Base-by-base conservation (phyloP, 2,888 invertebrate species). In the Ypsolopha scabrella region DNA sequence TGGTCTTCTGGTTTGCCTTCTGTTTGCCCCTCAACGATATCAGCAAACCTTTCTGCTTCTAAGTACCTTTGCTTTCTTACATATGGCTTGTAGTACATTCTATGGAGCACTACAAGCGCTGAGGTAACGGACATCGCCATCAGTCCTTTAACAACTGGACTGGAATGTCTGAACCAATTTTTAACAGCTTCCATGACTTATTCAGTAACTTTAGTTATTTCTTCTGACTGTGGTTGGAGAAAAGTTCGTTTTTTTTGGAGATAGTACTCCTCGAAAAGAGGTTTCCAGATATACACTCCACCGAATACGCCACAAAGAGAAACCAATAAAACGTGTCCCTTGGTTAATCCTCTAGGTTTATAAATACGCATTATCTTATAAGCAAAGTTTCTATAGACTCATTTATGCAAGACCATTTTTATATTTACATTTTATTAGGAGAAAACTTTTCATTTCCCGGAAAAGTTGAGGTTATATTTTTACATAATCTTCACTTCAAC, bases 271-370 rank as follows among this genome's bases (percentile, higher is more conserved):
- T 74, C 65, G 50, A 88, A 70, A 7, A 83, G 43, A 1, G 88
- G 88, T 61, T 72, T 80, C 88, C 88, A 88, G 59, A 88, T 82
- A 58, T 88, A 88, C 55, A 81, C 58, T 55, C 88, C 88, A 52
- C 81, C 65, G 45, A 81, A 58, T 50, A 80, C 67, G 34, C 89
- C 89, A 49, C 88, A 55, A 57, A 82, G 54, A 37, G 76, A 62
- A 10, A 72, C 76, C 45, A 89, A 53, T 50, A 70, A 60, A 54
- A 88, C 54, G 62, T 88, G 83, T 51, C 72, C 66, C 56, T 51
- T 81, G 10, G 78, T 72, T 54, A 88, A 54, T 45, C 80, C 72
- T 58, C 65, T 70, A 33, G 81, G 80, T 61, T 64, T 77, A 57
- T 75, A 72, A 56, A 88, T 80, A 60, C 72, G 75, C 87, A 88